Evolutionary conservation across 2,797 vertebrate species (phyloP).

Genomic region (Triplophysa bombifrons): DNA sequence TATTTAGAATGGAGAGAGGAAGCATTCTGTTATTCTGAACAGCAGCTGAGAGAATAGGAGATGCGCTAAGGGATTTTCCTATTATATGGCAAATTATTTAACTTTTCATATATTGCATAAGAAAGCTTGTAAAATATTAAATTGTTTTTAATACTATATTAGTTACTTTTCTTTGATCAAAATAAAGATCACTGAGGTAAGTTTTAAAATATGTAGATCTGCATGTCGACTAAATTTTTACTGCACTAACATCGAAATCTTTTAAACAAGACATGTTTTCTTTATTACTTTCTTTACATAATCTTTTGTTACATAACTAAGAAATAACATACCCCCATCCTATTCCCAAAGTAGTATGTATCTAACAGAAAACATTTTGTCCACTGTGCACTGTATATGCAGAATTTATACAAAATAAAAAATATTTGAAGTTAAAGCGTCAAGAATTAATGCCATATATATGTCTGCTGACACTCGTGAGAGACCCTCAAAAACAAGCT

Average conservation of each 20-base stretch:
- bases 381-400: no score
- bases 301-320: neutral
- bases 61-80: neutral
- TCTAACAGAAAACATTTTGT: no score
- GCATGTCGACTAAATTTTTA: no score
- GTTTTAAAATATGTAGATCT: no score
- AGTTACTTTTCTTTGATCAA: no score
- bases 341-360: neutral
- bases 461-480: neutral
- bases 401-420: no score
- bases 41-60: neutral
- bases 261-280: no score
- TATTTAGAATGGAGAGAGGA: constrained; percentile 15
- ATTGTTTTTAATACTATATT: no score
- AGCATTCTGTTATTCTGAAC: neutral
- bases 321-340: neutral
- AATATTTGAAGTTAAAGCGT: neutral
- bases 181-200: no score
- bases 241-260: no score
- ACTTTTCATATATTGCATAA: neutral
- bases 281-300: neutral
- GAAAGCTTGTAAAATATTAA: neutral
- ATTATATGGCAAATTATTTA: neutral
- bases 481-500: neutral
- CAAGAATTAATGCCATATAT: neutral